These are phyloP conservation scores for Coenobita brevimanus DNA, from an alignment of 1,140 invertebrate species.

Conservation along the genomic window DNA sequence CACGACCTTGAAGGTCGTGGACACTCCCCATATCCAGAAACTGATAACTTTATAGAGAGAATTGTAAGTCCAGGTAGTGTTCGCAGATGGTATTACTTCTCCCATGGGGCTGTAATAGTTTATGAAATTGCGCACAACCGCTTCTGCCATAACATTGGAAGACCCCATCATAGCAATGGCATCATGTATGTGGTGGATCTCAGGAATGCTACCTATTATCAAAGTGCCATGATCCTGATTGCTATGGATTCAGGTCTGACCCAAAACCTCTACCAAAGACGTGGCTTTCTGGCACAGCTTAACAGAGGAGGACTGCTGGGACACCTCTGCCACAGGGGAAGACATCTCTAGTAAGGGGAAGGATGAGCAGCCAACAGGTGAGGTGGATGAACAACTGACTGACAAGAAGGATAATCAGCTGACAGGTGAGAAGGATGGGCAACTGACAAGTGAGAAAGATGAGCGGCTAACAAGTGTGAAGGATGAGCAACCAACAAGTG, in stretches of 20 bases:
- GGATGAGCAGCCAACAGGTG: neutral
- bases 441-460: too few relatives aligned
- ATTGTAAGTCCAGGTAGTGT: conserved; percentile 76
- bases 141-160: conserved; percentile 79
- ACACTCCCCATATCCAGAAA: conserved; percentile 76
- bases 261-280: conserved; percentile 71
- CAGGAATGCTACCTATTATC: conserved; percentile 76
- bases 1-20: conserved; percentile 18
- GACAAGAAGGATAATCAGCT: too few relatives aligned
- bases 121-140: conserved; percentile 79
- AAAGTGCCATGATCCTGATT: conserved; percentile 83
- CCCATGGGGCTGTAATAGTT: conserved; percentile 74
- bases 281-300: conserved; percentile 43
- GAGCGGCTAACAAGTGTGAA: too few relatives aligned
- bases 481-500: too few relatives aligned
- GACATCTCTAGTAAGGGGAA: neutral
- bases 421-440: too few relatives aligned
- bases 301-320: conserved; percentile 20
- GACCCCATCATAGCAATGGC: conserved; percentile 81
- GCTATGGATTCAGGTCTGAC: conserved; percentile 74
- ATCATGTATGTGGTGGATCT: conserved; percentile 80
- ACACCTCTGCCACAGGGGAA: neutral
- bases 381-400: too few relatives aligned
- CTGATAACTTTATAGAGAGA: conserved; percentile 77
- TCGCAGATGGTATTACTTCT: conserved; percentile 75